A percentile compares a stretch with the other conserved stretches of the same genome.
Evolutionary conservation across 2,888 invertebrate genomes (phyloP).

Genomic region (Sabatieria punctata): DNA sequence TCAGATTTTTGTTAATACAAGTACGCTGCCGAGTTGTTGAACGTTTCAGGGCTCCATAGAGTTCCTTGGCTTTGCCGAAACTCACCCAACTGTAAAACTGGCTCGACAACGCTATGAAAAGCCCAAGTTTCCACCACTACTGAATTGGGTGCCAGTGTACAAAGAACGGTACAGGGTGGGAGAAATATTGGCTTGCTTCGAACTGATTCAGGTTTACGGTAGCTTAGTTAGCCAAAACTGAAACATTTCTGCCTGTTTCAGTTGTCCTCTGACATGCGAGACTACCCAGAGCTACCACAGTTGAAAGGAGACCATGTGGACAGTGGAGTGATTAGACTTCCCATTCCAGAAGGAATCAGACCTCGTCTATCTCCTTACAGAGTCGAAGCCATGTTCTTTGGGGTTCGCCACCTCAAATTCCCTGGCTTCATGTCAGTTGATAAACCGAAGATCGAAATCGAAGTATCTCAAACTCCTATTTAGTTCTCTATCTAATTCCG

Average conservation of each 20-base stretch:
- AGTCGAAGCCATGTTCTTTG: slow-evolving; percentile 34
- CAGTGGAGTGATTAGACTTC: not conserved
- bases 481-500: too few species aligned
- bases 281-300: slow-evolving; percentile 1
- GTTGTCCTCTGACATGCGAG: not conserved
- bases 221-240: not conserved
- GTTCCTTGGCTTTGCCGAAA: slow-evolving; percentile 67
- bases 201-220: slow-evolving; percentile 56
- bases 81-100: slow-evolving; percentile 60
- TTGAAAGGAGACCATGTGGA: not conserved
- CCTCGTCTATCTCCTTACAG: not conserved
- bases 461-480: too few species aligned
- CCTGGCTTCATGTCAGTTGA: slow-evolving; percentile 27
- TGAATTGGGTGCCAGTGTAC: slow-evolving; percentile 68
- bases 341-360: slow-evolving; percentile 1
- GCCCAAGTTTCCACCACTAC: slow-evolving; percentile 52
- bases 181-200: slow-evolving; percentile 68
- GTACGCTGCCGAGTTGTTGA: too few species aligned
- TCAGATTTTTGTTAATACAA: too few species aligned
- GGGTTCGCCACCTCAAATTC: slow-evolving; percentile 35
- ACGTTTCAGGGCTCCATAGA: slow-evolving; percentile 60
- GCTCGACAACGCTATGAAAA: slow-evolving; percentile 49
- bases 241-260: not conserved
- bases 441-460: slow-evolving; percentile 36
- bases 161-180: slow-evolving; percentile 63